Evolutionary conservation across 2,797 vertebrate species (phyloP).

Genomic region (Enteromius trimaculatus): DNA sequence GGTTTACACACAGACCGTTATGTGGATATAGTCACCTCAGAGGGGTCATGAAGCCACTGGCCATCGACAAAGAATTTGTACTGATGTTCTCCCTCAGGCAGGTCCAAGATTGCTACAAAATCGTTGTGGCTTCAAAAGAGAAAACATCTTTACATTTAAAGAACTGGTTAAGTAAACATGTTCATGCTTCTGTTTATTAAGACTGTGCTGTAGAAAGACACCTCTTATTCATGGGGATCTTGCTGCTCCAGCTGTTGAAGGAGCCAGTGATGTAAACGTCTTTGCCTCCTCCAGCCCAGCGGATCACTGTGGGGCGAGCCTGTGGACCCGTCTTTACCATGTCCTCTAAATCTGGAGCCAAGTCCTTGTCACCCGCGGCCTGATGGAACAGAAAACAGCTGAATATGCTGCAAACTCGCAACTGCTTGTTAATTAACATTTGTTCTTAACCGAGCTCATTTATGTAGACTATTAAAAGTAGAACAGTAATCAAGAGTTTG

Average conservation of each 20-base stretch:
- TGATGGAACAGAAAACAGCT: constrained; percentile 49
- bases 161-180: not conserved
- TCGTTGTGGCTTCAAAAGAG: constrained; percentile 87
- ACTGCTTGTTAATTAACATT: not conserved
- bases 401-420: not conserved
- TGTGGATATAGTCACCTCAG: constrained; percentile 83
- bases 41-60: constrained; percentile 95
- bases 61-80: constrained; percentile 99
- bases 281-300: constrained; percentile 94
- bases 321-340: constrained; percentile 86
- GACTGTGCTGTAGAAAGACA: constrained; percentile 54
- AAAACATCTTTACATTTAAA: not conserved
- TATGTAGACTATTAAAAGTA: too few relatives aligned
- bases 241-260: constrained; percentile 94
- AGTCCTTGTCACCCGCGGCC: constrained; percentile 85
- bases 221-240: constrained; percentile 98
- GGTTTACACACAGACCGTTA: not conserved
- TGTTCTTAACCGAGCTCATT: not conserved
- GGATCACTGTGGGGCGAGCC: constrained; percentile 94
- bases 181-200: not conserved
- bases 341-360: constrained; percentile 89
- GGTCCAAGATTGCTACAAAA: constrained; percentile 95
- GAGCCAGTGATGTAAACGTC: constrained; percentile 96
- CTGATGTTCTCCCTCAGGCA: constrained; percentile 96
- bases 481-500: not conserved